A percentile compares a stretch with the other conserved stretches of the same genome.
These are phyloP conservation scores for Saiga tatarica DNA, from an alignment of 2,113 vertebrate genomes.

Conservation along the genomic window DNA sequence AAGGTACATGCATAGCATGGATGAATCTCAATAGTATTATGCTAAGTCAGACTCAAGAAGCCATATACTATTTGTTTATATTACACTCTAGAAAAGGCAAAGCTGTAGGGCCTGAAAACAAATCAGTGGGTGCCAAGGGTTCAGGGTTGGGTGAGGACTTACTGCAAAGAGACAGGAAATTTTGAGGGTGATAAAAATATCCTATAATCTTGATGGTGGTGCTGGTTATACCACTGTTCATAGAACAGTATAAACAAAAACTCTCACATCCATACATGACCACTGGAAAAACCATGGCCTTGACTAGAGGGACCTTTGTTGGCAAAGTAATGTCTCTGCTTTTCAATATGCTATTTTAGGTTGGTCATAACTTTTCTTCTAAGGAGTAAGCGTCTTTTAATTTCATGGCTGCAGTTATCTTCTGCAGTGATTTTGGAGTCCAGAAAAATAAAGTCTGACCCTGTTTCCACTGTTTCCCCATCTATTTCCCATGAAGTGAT, in stretches of 20 bases:
- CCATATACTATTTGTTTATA: background rate
- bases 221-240: background rate
- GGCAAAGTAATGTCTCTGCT: no score
- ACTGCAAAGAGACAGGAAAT: background rate
- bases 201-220: background rate
- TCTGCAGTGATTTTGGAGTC: no score
- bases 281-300: no score
- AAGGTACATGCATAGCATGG: background rate
- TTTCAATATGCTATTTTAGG: no score
- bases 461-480: no score
- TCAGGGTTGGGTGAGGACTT: background rate
- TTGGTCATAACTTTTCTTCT: no score
- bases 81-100: background rate
- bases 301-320: no score
- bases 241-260: background rate
- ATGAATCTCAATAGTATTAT: background rate
- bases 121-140: background rate
- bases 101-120: background rate
- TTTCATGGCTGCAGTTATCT: no score
- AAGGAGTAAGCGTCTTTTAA: no score
- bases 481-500: no score
- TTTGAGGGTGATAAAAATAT: background rate
- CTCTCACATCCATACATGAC: no score
- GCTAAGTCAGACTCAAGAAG: background rate
- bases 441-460: no score